phyloP scores from a whole-genome alignment of 2,113 vertebrate species.

The Sphaerodactylus townsendi region DNA sequence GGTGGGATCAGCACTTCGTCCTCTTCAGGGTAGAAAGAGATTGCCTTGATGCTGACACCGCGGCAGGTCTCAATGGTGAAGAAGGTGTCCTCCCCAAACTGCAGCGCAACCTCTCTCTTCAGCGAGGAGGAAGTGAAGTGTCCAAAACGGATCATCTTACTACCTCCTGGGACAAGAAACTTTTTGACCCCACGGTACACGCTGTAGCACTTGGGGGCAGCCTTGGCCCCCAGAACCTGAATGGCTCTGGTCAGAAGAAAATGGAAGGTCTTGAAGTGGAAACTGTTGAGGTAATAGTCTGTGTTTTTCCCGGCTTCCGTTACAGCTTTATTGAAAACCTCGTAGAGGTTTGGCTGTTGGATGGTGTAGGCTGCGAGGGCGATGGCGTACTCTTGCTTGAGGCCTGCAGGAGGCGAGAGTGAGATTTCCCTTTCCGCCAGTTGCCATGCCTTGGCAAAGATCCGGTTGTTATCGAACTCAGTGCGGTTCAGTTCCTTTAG shows the following conservation, averaged over 20 bases:
- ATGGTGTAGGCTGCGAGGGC: conserved; percentile 66
- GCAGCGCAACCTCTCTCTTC: background rate
- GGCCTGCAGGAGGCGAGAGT: no score
- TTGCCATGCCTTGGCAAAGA: conserved; percentile 51
- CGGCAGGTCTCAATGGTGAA: conserved; percentile 70
- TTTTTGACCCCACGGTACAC: conserved; percentile 50
- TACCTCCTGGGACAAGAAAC: conserved; percentile 7
- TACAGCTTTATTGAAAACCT: conserved; percentile 56
- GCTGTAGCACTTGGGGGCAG: conserved; percentile 38
- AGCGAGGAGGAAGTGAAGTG: conserved; percentile 56
- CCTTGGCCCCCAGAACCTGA: conserved; percentile 3
- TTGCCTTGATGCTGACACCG: conserved; percentile 60
- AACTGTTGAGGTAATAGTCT: conserved; percentile 46
- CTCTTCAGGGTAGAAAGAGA: conserved; percentile 70
- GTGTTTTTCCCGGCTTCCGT: conserved; percentile 48
- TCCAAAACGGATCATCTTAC: conserved; percentile 36
- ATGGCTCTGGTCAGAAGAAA: conserved; percentile 69
- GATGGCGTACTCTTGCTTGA: conserved; percentile 36
- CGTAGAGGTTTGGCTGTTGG: conserved; percentile 7
- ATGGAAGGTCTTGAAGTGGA: conserved; percentile 62
- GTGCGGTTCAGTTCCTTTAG: conserved; percentile 59
- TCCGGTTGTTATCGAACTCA: conserved; percentile 57
- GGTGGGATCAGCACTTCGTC: conserved; percentile 70
- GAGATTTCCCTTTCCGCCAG: no score
- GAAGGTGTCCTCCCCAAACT: conserved; percentile 65